phyloP scores from a whole-genome alignment of 2,113 vertebrate genomes.

The Ondatra zibethicus region DNA sequence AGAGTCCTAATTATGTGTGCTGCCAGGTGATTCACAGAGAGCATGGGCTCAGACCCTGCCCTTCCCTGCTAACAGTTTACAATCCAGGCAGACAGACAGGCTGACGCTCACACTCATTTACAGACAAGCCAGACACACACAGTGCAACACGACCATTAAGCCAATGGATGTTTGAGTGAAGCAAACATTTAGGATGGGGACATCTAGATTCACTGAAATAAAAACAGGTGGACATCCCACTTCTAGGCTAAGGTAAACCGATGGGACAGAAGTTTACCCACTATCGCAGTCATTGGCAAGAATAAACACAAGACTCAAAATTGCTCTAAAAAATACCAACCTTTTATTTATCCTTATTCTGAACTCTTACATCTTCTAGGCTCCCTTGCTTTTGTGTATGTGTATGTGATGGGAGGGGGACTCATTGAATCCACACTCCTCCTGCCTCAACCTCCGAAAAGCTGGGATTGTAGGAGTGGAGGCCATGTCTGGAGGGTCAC shows the following conservation, averaged over 20 bases:
- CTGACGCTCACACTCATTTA: slow-evolving; percentile 19
- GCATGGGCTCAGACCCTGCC: neutral
- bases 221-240: neutral
- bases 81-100: slow-evolving; percentile 53
- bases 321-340: neutral
- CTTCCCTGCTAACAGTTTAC: slow-evolving; percentile 31
- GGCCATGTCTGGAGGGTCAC: neutral
- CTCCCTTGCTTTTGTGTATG: neutral
- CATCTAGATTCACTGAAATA: neutral
- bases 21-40: slow-evolving; percentile 62
- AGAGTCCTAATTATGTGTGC: slow-evolving; percentile 36
- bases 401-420: neutral
- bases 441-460: neutral
- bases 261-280: neutral
- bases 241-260: neutral
- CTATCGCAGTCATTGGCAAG: neutral
- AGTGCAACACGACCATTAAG: neutral
- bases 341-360: neutral
- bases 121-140: neutral
- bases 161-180: neutral
- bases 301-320: neutral
- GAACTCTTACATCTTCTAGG: neutral
- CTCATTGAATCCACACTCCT: neutral
- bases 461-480: neutral
- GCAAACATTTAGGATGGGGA: neutral